Evolutionary conservation across 1,140 invertebrate species (phyloP), one percentile per base, ranked within the genome.

Genomic region (Ceratoteleas bidentatus): DNA sequence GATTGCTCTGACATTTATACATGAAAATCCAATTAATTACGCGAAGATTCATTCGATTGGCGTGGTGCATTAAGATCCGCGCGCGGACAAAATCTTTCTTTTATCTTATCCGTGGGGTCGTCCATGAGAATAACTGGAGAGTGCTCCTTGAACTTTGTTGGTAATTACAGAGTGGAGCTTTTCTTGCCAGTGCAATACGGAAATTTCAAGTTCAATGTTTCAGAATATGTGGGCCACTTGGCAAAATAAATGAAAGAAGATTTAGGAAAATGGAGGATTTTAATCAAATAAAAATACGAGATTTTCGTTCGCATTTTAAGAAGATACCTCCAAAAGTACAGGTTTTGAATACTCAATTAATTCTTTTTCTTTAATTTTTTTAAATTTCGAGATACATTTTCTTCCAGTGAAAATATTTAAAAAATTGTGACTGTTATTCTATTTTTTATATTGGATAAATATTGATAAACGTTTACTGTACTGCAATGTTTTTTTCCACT

Each of bases 81-180:
- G n/a, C 40, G n/a, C 40, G n/a, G 13, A 13, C 45, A 14, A 47
- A 40, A 58, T 43, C 14, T 24, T 34, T 10, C 14, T 32, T 11
- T 34, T 45, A 38, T 60, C 34, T 62, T 72, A 45, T 72, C 38
- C 13, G 24, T 38, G 13, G 8, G 13, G 24, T 24, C 15, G 13
- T 24, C 8, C 60, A 3, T 62, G 47, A 64, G 56, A 65, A 57
- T 65, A 65, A 58, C 43, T 58, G 50, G 65, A 62, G 50, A 64
- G 43, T 9, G 57, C 57, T 62, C 70, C 70, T 74, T 74, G 61
- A 74, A 74, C 60, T 74, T 74, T 57, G 34, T 38, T 61, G 16
- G 62, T 61, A 58, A 74, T 74, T 65, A 43, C 70, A 65, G 15
- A 65, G 70, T 57, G 49, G 54, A 65, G 61, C 33, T 75, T 65